phyloP scores from a whole-genome alignment of 2,888 invertebrate species.

The Pseudococcus viburni region DNA sequence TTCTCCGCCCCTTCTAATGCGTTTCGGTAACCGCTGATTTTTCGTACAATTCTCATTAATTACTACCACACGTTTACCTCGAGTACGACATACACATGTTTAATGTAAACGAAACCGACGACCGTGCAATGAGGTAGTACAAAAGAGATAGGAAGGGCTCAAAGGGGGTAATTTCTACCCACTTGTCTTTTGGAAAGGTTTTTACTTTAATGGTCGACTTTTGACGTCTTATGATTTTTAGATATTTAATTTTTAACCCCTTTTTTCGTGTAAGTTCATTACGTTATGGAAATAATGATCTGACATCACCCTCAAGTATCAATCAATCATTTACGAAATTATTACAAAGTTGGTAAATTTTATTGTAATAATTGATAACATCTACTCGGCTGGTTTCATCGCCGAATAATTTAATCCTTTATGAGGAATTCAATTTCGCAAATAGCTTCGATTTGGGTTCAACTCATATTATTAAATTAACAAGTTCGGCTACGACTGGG shows the following conservation, averaged over 20 bases:
- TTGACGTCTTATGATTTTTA: neutral
- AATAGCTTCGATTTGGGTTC: constrained; percentile 24
- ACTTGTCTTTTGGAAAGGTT: neutral
- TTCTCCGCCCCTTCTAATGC: constrained; percentile 6
- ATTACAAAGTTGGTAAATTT: neutral
- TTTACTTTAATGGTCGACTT: neutral
- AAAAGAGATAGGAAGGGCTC: neutral
- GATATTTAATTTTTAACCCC: neutral
- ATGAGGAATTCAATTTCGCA: constrained; percentile 15
- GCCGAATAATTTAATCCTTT: constrained; percentile 26
- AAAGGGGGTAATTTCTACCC: neutral
- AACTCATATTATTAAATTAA: neutral
- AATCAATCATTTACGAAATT: constrained; percentile 18
- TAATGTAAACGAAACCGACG: neutral
- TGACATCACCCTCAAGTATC: neutral
- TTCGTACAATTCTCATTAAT: constrained; percentile 23
- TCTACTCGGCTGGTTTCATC: neutral
- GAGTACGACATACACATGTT: neutral
- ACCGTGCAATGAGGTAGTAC: neutral
- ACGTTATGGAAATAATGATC: neutral
- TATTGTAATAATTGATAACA: constrained; percentile 9
- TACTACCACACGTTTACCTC: neutral
- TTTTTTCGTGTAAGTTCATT: neutral
- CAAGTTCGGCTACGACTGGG: neutral
- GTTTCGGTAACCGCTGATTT: constrained; percentile 24